A percentile compares a stretch with the other conserved stretches of the same genome.
Evolutionary conservation across 2,888 invertebrate species (phyloP).

Genomic region (Suillia variegata): DNA sequence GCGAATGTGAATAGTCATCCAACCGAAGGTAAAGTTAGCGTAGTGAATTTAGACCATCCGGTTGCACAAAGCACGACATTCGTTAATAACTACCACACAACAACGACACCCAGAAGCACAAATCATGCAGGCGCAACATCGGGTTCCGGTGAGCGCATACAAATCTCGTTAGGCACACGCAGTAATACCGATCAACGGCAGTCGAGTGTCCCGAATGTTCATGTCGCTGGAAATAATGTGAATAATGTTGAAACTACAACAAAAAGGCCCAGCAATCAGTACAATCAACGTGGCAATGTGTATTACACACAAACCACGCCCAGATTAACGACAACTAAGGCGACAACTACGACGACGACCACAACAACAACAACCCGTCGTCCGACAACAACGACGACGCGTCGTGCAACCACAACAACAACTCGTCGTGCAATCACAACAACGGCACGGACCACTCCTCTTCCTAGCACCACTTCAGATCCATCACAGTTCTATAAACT

Average conservation of each 20-base stretch:
- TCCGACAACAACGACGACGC: conserved; percentile 29
- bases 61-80: no score
- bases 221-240: not conserved
- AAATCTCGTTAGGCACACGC: conserved; percentile 34
- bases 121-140: no score
- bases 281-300: conserved; percentile 29
- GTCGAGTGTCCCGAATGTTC: not conserved
- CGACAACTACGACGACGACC: conserved; percentile 18
- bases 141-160: not conserved
- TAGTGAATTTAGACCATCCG: not conserved
- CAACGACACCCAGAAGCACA: no score
- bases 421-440: conserved; percentile 31
- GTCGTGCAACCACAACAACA: conserved; percentile 23
- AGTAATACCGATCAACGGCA: conserved; percentile 30
- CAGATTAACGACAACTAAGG: conserved; percentile 22
- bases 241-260: not conserved
- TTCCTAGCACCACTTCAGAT: conserved; percentile 40
- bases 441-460: conserved; percentile 19
- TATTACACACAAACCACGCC: conserved; percentile 35
- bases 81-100: no score
- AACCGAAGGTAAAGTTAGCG: not conserved
- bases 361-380: conserved; percentile 23
- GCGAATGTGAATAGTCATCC: not conserved
- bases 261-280: no score
- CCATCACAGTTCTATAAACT: conserved; percentile 43